Evolutionary conservation across 2,113 vertebrate species (phyloP), one percentile per base, ranked within the genome.

Genomic region (Microcebus tavaratra): DNA sequence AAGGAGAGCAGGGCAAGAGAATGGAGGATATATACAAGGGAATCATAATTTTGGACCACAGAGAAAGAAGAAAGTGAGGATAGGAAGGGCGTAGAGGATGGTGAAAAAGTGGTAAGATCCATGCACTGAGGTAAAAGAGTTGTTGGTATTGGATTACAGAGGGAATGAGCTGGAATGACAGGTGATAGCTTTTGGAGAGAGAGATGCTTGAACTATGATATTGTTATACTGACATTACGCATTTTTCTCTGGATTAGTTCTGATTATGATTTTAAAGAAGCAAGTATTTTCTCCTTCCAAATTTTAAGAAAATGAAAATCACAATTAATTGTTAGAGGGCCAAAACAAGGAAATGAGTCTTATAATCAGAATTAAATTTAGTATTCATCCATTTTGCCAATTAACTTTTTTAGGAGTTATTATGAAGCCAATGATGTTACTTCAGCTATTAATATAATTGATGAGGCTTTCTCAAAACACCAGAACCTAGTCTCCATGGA

Each of bases 401-500:
- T 18, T 95, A 9, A 95, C 93, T 55, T 67, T 92, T 98, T 10
- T 11, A 99, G 99, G 99, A 99, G 99, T 98, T 99, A 99, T 75
- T 99, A 99, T 29, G 99, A 99, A 98, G 99, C 99, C 92, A 99
- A 98, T 39, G 99, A 99, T 95, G 98, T 99, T 88, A 89, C 98
- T 7, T 99, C 99, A 36, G 99, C 99, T 79, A 99, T 99, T 89
- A 99, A 99, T 31, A 99, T 99, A 68, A 98, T 99, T 39, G 99
- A 99, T 94, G 99, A 99, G 96, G 99, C 99, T 57, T 99, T 99
- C 94, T 91, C 73, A 5, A 99, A 99, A 70, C 99, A 99, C 97
- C 99, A 99, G 10, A 97, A 96, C 95, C 98, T 99, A 5, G 99
- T 99, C 75, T 99, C 99, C 1, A 99, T 99, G 98, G 99, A 99